Base-by-base conservation (phyloP, 2,888 invertebrate genomes). In the Diadromus collaris region DNA sequence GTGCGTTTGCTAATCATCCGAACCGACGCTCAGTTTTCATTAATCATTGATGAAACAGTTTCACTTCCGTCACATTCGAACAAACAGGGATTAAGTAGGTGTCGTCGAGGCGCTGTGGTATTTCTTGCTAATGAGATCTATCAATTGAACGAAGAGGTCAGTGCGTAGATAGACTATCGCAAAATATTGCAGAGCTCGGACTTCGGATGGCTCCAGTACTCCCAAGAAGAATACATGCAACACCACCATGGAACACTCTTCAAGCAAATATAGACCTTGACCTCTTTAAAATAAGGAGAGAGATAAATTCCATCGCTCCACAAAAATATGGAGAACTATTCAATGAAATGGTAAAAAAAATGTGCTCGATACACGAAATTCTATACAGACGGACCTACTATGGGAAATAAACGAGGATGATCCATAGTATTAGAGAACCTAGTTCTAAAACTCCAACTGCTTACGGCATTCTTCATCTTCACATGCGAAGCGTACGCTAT, bases 401-500 rank as follows among this genome's bases (percentile, higher is more conserved):
- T 16, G 5, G 19, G 19, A 1, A 48, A 19, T 19, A n/a, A 48
- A 7, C 48, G 19, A 4, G 48, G 48, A n/a, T 48, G 48, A 5
- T 2, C 21, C n/a, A 19, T 48, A 7, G n/a, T 48, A 3, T n/a
- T 19, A 7, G 48, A 48, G 16, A 7, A 48, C 4, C 48, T 19
- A 19, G 48, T 16, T 2, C 48, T 19, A 21, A 61, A 16, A n/a
- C 54, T 38, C 19, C 48, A 24, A 58, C 51, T 70, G 7, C 63
- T 16, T 19, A 48, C 7, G 7, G 48, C 54, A 38, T 41, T 44
- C 46, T 51, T 56, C 3, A 54, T 71, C 7, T 27, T 71, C n/a
- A 46, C 63, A 48, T 63, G 61, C 21, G 63, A 63, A 48, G 44
- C 60, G 4, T 32, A 13, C 29, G 61, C 19, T 41, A 73, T 56